Percentiles rank a stretch among this genome's conserved stretches.
phyloP scores from a whole-genome alignment of 2,113 vertebrate species.

The Pipra filicauda region DNA sequence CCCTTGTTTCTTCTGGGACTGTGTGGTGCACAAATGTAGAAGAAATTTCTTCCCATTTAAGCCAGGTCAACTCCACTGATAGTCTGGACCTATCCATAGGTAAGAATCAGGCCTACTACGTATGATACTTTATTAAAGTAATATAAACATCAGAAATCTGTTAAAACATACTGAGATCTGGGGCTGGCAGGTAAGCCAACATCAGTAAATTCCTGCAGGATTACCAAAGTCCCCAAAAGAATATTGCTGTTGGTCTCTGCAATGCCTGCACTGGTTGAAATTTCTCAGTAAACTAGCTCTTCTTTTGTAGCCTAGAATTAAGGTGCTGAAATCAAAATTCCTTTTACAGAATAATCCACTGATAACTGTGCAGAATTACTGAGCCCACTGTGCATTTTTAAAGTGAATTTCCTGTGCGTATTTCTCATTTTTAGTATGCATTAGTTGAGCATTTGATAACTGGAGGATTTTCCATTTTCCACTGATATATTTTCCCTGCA shows the following conservation, averaged over 20 bases:
- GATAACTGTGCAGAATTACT: background rate
- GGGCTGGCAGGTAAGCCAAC: background rate
- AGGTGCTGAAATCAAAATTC: background rate
- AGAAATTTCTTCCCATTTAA: background rate
- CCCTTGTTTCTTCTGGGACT: background rate
- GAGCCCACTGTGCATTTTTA: background rate
- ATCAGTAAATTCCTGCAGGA: background rate
- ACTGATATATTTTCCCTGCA: background rate
- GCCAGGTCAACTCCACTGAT: background rate
- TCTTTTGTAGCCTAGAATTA: background rate
- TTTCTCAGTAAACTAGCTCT: background rate
- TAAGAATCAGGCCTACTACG: background rate
- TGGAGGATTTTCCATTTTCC: background rate
- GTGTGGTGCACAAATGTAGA: background rate
- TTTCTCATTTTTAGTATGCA: background rate
- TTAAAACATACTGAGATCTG: background rate
- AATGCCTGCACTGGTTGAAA: accelerated
- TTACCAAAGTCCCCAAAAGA: background rate
- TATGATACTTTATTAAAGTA: background rate
- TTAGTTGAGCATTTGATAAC: background rate
- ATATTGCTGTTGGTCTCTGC: background rate
- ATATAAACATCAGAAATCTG: background rate
- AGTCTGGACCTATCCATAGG: background rate
- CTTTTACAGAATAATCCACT: background rate
- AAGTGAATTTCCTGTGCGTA: background rate